Base-by-base conservation (phyloP, 2,888 invertebrate genomes). In the Augochlorella aurata region DNA sequence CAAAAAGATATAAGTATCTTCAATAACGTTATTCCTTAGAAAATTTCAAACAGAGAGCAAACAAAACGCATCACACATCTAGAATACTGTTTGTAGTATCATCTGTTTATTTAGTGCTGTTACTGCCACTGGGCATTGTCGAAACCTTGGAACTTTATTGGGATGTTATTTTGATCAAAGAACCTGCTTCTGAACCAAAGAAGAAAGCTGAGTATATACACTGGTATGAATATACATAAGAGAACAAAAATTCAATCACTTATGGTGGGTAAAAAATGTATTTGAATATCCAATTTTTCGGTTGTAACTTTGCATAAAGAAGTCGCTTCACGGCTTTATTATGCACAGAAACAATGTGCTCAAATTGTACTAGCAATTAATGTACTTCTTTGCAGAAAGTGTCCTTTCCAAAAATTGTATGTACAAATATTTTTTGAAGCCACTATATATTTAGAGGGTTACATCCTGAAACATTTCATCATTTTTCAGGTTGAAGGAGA, bases 71-170 rank as follows among this genome's bases (percentile, higher is more conserved):
- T 80, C 88, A 90, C 75, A 92, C 91, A 44, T 91, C 92, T 29
- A 90, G 92, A 75, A 92, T 91, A 88, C 81, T 93, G 47, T 85
- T 93, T 18, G 91, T 92, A 4, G 93, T 93, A 5, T 93, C 93
- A 4, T 88, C 93, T n/a, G 92, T 93, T 5, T 92, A 93, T 86
- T 88, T 93, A 49, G 83, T 93, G n/a, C 82, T 93, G 44, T 85
- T 93, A 18, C 83, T 93, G 71, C 93, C 93, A 1, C 89, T 93
- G 58, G 93, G 93, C 21, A 88, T 92, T 54, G 92, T 93, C 21
- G 93, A 93, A 83, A 93, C 93, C 18, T 84, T 92, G 52, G 93
- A 93, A 78, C 88, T 93, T 16, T 92, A 93, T 76, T 93, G 93
- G 93, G 91, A 92, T 74, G 88, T 91, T 29, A 87, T 91, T 67